These are phyloP conservation scores for Lepisosteus oculatus DNA, from an alignment of 2,113 vertebrate genomes.

Conservation along the genomic window DNA sequence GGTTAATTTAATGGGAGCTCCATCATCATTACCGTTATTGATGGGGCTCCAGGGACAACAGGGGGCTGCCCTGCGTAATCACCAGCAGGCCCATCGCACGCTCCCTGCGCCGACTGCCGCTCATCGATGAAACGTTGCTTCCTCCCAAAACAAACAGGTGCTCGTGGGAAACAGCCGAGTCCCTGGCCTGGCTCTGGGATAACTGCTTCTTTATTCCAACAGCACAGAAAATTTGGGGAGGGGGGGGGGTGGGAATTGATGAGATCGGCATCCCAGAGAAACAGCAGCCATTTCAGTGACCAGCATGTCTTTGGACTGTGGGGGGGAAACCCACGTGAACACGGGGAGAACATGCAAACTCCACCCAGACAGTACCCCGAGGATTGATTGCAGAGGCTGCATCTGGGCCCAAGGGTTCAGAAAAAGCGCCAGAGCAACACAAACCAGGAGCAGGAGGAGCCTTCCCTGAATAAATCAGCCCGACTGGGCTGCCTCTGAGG, in stretches of 20 bases:
- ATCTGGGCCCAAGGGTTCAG: too few relatives aligned
- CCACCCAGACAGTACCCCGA: too few relatives aligned
- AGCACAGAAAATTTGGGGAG: neutral
- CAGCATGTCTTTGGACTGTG: too few relatives aligned
- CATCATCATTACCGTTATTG: slow-evolving; percentile 41
- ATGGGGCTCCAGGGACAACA: slow-evolving; percentile 21
- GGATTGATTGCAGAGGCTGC: too few relatives aligned
- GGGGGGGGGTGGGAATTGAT: neutral
- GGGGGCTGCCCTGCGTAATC: slow-evolving; percentile 3
- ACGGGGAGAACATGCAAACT: too few relatives aligned
- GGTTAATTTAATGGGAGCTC: slow-evolving; percentile 32
- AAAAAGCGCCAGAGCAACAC: too few relatives aligned
- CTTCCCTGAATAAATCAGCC: too few relatives aligned
- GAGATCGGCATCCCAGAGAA: too few relatives aligned
- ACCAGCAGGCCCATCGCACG: slow-evolving; percentile 22
- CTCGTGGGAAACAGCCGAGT: neutral
- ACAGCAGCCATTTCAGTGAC: too few relatives aligned
- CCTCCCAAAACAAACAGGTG: slow-evolving; percentile 24
- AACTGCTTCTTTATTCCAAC: slow-evolving; percentile 17
- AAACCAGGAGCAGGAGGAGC: neutral
- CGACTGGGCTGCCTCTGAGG: too few relatives aligned
- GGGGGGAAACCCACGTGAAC: too few relatives aligned
- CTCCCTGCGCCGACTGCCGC: slow-evolving; percentile 35
- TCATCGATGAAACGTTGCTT: slow-evolving; percentile 47
- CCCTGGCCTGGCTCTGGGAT: too few relatives aligned